A percentile compares a stretch with the other conserved stretches of the same genome.
phyloP scores from a whole-genome alignment of 1,140 invertebrate genomes.

The Calephelis nemesis region DNA sequence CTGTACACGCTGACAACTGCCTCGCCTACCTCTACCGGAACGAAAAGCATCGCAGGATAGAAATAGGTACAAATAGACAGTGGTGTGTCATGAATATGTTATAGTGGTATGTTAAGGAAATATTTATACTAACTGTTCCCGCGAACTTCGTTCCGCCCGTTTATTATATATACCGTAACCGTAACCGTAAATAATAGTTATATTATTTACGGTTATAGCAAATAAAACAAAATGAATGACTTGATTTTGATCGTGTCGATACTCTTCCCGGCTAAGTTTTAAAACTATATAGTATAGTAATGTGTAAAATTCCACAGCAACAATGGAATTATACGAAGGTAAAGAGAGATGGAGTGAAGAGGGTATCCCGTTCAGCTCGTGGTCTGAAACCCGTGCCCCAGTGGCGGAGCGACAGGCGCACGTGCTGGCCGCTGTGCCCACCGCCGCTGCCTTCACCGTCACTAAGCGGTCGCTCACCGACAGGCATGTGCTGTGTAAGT shows the following conservation, averaged over 20 bases:
- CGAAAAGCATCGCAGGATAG: slow-evolving; percentile 94
- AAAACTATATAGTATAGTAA: no score
- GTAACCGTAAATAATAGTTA: no score
- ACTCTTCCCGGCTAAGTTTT: no score
- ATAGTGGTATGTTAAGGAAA: no score
- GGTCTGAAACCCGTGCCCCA: slow-evolving; percentile 87
- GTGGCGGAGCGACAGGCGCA: slow-evolving; percentile 93
- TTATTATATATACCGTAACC: no score
- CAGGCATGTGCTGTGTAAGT: slow-evolving; percentile 93
- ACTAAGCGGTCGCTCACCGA: slow-evolving; percentile 97
- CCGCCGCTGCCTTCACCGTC: slow-evolving; percentile 89
- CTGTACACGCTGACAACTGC: slow-evolving; percentile 99
- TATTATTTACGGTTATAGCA: no score
- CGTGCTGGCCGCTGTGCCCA: slow-evolving; percentile 91
- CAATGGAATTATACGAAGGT: slow-evolving; percentile 97
- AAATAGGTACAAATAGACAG: slow-evolving; percentile 79
- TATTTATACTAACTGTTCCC: no score
- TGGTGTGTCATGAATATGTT: background rate
- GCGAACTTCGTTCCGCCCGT: no score
- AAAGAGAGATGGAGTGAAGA: slow-evolving; percentile 87
- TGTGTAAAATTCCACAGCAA: slow-evolving; percentile 52
- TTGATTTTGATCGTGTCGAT: no score
- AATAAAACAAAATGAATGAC: no score
- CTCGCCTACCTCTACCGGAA: slow-evolving; percentile 96
- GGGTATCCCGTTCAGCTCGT: slow-evolving; percentile 92